Evolutionary conservation across 2,797 vertebrate genomes (phyloP).

Genomic region (Miichthys miiuy): DNA sequence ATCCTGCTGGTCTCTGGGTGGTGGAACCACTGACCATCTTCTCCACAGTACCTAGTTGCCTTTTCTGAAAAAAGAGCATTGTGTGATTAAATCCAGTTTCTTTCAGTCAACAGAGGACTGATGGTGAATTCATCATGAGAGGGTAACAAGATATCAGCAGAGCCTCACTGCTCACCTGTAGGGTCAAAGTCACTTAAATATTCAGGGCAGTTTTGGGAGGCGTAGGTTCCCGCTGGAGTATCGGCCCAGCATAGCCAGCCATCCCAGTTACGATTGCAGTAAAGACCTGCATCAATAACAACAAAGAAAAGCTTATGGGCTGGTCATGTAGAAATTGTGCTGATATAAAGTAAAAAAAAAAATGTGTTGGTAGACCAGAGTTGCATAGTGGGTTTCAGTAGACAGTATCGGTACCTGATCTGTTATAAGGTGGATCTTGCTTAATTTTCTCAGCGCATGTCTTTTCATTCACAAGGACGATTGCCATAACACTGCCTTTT

Average conservation of each 20-base stretch:
- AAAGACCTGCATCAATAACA: constrained; percentile 79
- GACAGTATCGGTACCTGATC: constrained; percentile 86
- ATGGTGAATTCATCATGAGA: constrained; percentile 7
- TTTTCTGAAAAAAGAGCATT: constrained; percentile 82
- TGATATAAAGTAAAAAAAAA: background rate
- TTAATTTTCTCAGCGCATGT: constrained; percentile 93
- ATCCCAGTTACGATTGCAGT: constrained; percentile 94
- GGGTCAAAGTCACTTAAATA: constrained; percentile 91
- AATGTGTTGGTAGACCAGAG: background rate
- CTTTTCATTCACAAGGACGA: constrained; percentile 89
- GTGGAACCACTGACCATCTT: constrained; percentile 91
- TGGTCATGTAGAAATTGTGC: background rate
- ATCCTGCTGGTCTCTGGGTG: constrained; percentile 90
- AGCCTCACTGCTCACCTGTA: constrained; percentile 82
- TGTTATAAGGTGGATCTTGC: constrained; percentile 85
- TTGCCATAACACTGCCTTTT: constrained; percentile 65
- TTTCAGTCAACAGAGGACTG: background rate
- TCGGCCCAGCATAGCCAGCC: constrained; percentile 97
- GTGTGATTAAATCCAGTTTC: background rate
- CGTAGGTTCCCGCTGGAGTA: constrained; percentile 85
- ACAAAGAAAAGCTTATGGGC: background rate
- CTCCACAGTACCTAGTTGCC: constrained; percentile 91
- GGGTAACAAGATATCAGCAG: constrained; percentile 1
- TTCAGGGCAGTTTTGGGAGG: constrained; percentile 89
- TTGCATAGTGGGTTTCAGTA: background rate